phyloP scores from a whole-genome alignment of 1,140 invertebrate genomes.

The Drosophila pseudoananassae region DNA sequence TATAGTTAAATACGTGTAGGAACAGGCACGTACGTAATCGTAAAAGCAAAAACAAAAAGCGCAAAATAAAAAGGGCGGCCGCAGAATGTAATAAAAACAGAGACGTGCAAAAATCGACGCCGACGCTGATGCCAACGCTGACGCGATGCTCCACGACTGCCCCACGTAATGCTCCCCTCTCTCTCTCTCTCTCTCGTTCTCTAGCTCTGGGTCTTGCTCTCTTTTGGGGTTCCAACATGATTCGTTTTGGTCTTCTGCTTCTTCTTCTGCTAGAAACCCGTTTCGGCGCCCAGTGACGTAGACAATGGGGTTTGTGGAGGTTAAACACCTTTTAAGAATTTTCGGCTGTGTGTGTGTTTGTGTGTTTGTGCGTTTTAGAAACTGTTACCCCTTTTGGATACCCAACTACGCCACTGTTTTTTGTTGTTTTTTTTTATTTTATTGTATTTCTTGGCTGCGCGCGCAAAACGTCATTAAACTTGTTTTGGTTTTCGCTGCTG shows the following conservation, averaged over 20 bases:
- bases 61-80: constrained; percentile 49
- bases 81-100: constrained; percentile 79
- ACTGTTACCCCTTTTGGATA: not conserved
- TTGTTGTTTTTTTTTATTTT: constrained; percentile 28
- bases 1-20: constrained; percentile 17
- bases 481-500: constrained; percentile 79
- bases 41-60: constrained; percentile 27
- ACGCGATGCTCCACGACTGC: constrained; percentile 8
- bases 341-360: not conserved
- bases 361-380: too few relatives aligned
- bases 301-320: not conserved
- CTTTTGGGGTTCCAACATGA: too few relatives aligned
- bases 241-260: constrained; percentile 10
- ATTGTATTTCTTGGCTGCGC: constrained; percentile 52
- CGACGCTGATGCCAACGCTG: constrained; percentile 29
- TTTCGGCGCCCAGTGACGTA: constrained; percentile 36
- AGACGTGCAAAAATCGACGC: constrained; percentile 71
- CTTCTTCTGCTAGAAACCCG: constrained; percentile 33
- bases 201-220: too few relatives aligned
- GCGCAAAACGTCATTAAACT: constrained; percentile 83
- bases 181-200: constrained; percentile 8
- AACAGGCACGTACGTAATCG: constrained; percentile 46
- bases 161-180: constrained; percentile 24
- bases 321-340: not conserved
- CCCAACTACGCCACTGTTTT: not conserved